phyloP scores from a whole-genome alignment of 2,888 invertebrate species.

The Hyppa rectilinea region DNA sequence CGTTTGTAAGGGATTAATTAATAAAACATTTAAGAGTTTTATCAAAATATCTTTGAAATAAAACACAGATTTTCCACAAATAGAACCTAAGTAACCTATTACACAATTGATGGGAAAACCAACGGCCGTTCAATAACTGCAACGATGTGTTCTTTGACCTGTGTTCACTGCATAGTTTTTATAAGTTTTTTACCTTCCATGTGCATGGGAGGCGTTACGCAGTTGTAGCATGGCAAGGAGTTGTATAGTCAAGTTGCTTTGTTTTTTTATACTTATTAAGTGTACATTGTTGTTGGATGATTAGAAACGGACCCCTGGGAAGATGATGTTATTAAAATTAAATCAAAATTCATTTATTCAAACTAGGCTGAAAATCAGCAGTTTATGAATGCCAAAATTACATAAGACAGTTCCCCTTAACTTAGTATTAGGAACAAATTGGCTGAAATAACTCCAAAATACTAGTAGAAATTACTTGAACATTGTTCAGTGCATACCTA shows the following conservation, averaged over 20 bases:
- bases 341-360: no score
- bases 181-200: not conserved
- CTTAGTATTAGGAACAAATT: no score
- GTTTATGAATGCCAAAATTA: no score
- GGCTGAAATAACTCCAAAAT: no score
- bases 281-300: not conserved
- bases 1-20: not conserved
- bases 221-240: not conserved
- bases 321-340: no score
- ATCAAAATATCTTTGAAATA: not conserved
- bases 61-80: conserved; percentile 8
- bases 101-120: conserved; percentile 1
- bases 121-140: not conserved
- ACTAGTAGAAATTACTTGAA: no score
- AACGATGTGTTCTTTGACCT: conserved; percentile 11
- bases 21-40: not conserved
- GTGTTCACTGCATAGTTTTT: not conserved
- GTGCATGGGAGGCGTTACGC: conserved; percentile 1
- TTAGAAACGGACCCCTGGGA: not conserved
- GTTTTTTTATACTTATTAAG: no score
- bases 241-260: not conserved
- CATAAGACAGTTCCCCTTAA: no score
- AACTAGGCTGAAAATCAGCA: no score
- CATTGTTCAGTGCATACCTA: no score
- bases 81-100: conserved; percentile 4